Percentiles rank a stretch among this genome's conserved stretches.
Conservation (phyloP, 2,888 invertebrate genomes). For the Pseudococcus jackbeardsleyi region DNA sequence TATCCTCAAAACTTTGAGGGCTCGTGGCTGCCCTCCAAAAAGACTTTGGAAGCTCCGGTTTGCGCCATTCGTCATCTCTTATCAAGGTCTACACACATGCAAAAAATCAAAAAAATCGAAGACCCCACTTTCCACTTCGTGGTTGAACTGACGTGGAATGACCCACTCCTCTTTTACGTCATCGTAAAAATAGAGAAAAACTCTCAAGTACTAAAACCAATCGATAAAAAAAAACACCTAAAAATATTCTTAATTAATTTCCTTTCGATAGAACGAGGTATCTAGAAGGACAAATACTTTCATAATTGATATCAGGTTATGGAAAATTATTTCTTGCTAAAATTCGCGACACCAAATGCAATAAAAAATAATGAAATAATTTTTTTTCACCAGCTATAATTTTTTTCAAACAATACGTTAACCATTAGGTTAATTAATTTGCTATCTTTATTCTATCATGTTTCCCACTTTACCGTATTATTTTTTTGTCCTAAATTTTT, state of each 20-base stretch:
- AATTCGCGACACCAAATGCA: not conserved
- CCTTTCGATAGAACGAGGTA: not conserved
- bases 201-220: not conserved
- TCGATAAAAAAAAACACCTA: not conserved
- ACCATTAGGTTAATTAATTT: not conserved
- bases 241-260: not conserved
- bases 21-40: too few species aligned
- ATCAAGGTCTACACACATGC: too few species aligned
- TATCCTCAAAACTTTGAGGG: too few species aligned
- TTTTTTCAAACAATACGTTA: not conserved
- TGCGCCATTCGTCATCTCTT: too few species aligned
- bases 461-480: not conserved
- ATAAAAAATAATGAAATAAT: not conserved
- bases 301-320: not conserved
- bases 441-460: not conserved
- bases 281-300: not conserved
- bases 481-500: not conserved
- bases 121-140: too few species aligned
- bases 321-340: not conserved
- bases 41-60: too few species aligned
- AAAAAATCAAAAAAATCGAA: too few species aligned
- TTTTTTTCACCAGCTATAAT: not conserved
- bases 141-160: too few species aligned
- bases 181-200: too few species aligned
- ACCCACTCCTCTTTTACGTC: too few species aligned